Conservation (phyloP, 2,888 invertebrate species). For the Arge pagana region DNA sequence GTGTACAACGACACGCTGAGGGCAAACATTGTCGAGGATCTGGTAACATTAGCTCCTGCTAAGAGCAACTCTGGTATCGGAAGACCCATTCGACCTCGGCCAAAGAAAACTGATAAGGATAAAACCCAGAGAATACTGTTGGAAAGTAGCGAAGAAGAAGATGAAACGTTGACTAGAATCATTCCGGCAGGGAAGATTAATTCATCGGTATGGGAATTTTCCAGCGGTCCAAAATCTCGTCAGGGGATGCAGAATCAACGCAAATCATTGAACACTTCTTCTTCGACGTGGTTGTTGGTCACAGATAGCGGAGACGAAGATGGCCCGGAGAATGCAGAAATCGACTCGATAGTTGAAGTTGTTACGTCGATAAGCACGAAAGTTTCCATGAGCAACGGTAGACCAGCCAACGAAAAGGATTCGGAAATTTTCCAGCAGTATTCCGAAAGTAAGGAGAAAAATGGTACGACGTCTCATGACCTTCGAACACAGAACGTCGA, state of each 20-base stretch:
- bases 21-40: constrained; percentile 46
- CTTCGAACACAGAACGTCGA: no score
- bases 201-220: no score
- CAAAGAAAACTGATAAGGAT: constrained; percentile 59
- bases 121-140: constrained; percentile 48
- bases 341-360: constrained; percentile 53
- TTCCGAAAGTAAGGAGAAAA: constrained; percentile 12
- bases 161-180: no score
- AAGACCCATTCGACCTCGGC: constrained; percentile 70
- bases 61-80: constrained; percentile 80
- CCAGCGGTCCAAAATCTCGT: no score
- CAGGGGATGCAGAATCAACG: no score
- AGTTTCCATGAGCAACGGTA: no score
- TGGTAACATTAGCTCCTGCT: constrained; percentile 74
- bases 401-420: no score
- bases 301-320: constrained; percentile 20
- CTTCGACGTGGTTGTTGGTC: no score
- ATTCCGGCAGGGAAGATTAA: no score
- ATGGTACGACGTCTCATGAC: no score
- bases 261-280: no score
- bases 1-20: constrained; percentile 50
- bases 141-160: no score
- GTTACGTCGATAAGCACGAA: constrained; percentile 56
- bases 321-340: neutral
- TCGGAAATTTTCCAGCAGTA: constrained; percentile 28